A percentile compares a stretch with the other conserved stretches of the same genome.
Conservation (phyloP, 1,140 invertebrate species). For the Sycobia sp. region DNA sequence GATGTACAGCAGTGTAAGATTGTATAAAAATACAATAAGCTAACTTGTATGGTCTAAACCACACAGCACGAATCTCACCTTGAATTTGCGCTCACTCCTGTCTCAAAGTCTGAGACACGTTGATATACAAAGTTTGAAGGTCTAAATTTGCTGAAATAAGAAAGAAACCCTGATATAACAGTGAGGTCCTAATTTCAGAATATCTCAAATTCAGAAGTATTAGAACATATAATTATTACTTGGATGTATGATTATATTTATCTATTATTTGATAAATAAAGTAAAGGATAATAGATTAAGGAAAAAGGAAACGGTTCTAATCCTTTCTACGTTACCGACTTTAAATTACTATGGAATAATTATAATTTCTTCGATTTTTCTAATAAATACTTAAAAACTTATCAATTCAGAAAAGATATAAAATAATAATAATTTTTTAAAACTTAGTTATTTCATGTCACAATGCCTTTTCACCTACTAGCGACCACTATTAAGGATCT, state of each 20-base stretch:
- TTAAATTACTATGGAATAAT: too few relatives aligned
- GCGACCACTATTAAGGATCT: too few relatives aligned
- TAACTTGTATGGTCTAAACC: conserved; percentile 54
- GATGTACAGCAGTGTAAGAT: conserved; percentile 38
- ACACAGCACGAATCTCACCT: conserved; percentile 64
- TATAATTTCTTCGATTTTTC: too few relatives aligned
- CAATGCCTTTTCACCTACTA: too few relatives aligned
- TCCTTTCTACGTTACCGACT: too few relatives aligned
- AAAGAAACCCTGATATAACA: conserved; percentile 61
- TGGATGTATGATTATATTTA: neutral
- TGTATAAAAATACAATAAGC: conserved; percentile 53
- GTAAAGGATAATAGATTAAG: neutral
- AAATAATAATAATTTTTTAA: too few relatives aligned
- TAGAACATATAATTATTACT: neutral
- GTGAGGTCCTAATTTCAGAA: conserved; percentile 35
- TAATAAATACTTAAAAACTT: too few relatives aligned
- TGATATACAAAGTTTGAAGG: conserved; percentile 66
- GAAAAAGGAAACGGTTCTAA: neutral
- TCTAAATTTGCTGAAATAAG: conserved; percentile 68
- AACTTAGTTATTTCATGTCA: too few relatives aligned
- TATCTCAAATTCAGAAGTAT: conserved; percentile 25
- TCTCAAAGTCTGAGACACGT: conserved; percentile 68
- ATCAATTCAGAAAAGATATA: too few relatives aligned
- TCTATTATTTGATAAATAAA: neutral
- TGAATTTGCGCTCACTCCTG: conserved; percentile 64